phyloP scores from a whole-genome alignment of 1,140 invertebrate genomes.

The Lepidurus couesii region DNA sequence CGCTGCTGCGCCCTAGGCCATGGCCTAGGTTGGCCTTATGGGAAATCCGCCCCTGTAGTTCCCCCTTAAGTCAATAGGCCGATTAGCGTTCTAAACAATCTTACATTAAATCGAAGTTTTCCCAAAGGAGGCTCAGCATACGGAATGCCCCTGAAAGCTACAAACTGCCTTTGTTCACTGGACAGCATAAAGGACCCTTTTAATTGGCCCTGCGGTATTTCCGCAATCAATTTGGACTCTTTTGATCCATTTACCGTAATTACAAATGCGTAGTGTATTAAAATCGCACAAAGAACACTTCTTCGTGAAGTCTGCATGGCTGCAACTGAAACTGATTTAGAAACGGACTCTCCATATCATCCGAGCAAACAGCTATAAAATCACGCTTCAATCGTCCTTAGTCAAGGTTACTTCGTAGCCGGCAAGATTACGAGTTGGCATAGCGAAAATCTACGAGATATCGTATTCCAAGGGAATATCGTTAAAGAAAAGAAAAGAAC shows the following conservation, averaged over 20 bases:
- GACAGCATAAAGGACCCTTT: neutral
- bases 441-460: no score
- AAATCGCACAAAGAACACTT: neutral
- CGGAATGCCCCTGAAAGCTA: conserved; percentile 25
- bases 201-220: neutral
- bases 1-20: no score
- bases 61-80: neutral
- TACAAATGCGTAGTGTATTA: neutral
- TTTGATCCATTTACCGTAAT: neutral
- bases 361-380: neutral
- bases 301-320: neutral
- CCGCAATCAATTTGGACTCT: neutral
- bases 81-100: neutral
- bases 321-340: neutral
- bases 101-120: conserved; percentile 24
- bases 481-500: no score
- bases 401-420: neutral
- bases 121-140: conserved; percentile 28
- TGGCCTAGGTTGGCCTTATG: no score
- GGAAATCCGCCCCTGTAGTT: no score
- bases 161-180: neutral
- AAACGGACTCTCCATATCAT: neutral
- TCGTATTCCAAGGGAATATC: no score
- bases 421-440: no score
- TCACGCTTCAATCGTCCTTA: neutral